Conservation (phyloP, 2,113 vertebrate genomes). For the Malurus elegans region DNA sequence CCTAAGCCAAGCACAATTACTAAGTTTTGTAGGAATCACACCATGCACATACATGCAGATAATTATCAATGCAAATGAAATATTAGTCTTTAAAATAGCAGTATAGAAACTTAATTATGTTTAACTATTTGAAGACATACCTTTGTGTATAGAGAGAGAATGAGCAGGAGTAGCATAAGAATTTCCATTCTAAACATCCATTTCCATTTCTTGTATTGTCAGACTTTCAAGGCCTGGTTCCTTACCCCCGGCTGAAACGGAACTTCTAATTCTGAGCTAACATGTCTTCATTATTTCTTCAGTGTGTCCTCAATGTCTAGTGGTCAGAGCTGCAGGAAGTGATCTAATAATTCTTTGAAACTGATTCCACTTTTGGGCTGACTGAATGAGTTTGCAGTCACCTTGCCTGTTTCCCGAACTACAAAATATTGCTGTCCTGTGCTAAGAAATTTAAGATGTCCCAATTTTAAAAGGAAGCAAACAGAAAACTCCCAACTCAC, state of each 20-base stretch:
- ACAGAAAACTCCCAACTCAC: neutral
- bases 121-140: neutral
- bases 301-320: neutral
- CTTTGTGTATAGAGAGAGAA: neutral
- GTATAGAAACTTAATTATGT: neutral
- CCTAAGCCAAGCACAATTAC: neutral
- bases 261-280: neutral
- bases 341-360: neutral
- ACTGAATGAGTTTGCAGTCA: neutral
- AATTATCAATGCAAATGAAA: constrained; percentile 30
- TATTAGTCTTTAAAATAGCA: neutral
- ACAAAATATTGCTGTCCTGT: neutral
- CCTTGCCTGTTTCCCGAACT: neutral
- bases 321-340: neutral
- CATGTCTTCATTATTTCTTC: neutral
- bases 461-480: neutral
- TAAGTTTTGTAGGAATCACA: neutral
- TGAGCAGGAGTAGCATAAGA: neutral
- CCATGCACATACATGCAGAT: neutral
- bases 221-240: neutral
- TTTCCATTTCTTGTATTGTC: neutral
- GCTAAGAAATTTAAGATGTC: neutral
- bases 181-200: neutral
- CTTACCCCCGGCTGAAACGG: neutral
- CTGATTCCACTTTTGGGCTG: neutral